Conservation (phyloP, 37 sponge, comb jelly and placozoan species). For the Spongilla lacustris region DNA sequence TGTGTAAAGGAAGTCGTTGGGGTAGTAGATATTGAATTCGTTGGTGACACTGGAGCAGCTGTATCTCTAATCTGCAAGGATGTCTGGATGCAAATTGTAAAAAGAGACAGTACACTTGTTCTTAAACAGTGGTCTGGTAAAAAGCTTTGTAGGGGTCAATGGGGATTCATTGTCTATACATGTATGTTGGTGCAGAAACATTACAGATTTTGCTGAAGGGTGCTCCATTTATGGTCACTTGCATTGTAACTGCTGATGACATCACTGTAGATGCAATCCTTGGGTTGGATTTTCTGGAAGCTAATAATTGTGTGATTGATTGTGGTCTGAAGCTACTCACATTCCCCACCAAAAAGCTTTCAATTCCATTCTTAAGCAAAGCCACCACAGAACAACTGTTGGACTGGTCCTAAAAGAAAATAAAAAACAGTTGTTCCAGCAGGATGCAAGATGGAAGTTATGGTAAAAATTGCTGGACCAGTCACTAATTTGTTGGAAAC, state of each 20-base stretch:
- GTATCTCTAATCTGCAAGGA: background rate
- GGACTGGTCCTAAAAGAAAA: background rate
- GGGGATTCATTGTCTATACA: background rate
- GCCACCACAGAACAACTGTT: background rate
- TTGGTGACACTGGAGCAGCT: background rate
- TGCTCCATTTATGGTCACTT: background rate
- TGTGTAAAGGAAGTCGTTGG: background rate
- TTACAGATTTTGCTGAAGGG: background rate
- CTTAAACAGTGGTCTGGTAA: background rate
- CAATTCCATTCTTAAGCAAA: background rate
- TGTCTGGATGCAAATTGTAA: background rate
- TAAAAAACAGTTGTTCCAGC: background rate
- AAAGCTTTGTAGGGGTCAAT: background rate
- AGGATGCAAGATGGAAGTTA: background rate
- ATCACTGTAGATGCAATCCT: background rate
- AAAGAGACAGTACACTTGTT: background rate
- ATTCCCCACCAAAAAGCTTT: background rate
- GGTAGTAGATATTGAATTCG: background rate
- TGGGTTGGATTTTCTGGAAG: background rate
- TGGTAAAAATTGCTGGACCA: background rate
- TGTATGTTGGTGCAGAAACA: background rate
- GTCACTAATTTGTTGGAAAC: background rate
- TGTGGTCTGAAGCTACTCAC: background rate
- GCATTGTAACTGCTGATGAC: conserved; percentile 1
- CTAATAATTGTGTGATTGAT: background rate